phyloP scores from a whole-genome alignment of 2,113 vertebrate genomes.

The Tyrannus savana region DNA sequence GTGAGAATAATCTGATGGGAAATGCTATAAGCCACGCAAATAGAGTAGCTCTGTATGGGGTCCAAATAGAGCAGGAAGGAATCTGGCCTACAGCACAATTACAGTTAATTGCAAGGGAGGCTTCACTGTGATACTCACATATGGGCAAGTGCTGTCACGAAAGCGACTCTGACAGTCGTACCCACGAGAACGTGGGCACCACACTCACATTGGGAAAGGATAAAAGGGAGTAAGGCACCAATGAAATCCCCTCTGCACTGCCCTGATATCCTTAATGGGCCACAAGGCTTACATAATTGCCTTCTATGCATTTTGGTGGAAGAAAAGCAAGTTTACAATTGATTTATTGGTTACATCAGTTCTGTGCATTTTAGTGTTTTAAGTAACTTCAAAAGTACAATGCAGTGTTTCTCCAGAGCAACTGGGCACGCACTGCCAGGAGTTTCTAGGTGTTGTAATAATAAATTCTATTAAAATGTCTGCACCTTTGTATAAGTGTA shows the following conservation, averaged over 20 bases:
- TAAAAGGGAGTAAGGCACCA: background rate
- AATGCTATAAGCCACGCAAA: conserved; percentile 28
- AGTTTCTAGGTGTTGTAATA: background rate
- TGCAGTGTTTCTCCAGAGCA: background rate
- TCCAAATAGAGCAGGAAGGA: conserved; percentile 52
- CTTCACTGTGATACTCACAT: conserved; percentile 12
- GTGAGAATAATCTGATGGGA: conserved; percentile 53
- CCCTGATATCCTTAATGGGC: background rate
- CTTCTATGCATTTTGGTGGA: background rate
- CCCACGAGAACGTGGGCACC: accelerated
- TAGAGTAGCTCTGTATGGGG: conserved; percentile 49
- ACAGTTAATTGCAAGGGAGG: conserved; percentile 48
- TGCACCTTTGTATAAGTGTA: background rate
- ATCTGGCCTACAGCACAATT: conserved; percentile 58
- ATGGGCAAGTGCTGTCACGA: background rate
- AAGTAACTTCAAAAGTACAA: background rate
- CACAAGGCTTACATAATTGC: background rate
- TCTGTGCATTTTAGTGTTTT: background rate
- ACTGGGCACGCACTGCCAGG: background rate
- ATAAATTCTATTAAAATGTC: background rate
- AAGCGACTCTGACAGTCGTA: background rate
- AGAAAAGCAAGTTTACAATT: background rate
- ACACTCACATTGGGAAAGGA: background rate
- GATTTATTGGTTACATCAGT: background rate
- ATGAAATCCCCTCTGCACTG: background rate